Percentiles rank a stretch among this genome's conserved stretches.
Conservation (phyloP, 2,888 invertebrate genomes). For the Andrena marginata region DNA sequence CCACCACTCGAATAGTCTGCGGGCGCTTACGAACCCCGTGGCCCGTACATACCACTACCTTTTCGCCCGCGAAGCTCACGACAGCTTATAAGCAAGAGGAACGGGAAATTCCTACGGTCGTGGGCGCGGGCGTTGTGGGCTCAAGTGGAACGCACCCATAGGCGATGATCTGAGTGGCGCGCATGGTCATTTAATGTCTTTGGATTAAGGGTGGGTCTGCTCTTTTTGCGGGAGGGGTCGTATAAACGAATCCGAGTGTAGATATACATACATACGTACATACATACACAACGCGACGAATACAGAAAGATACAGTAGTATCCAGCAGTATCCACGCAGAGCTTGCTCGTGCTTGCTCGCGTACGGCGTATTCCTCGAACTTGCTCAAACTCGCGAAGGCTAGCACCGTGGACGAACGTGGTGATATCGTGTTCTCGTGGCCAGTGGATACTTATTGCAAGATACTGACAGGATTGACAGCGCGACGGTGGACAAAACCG, state of each 20-base stretch:
- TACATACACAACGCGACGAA: too few relatives aligned
- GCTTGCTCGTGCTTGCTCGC: background rate
- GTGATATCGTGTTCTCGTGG: slow-evolving; percentile 22
- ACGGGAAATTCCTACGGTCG: too few relatives aligned
- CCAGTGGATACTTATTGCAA: slow-evolving; percentile 8
- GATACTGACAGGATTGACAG: slow-evolving; percentile 21
- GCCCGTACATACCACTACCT: too few relatives aligned
- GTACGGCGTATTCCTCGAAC: background rate
- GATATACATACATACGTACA: too few relatives aligned
- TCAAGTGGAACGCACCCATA: background rate
- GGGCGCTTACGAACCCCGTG: too few relatives aligned
- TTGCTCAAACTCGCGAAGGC: slow-evolving; percentile 11
- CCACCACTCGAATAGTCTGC: too few relatives aligned
- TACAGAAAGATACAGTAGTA: slow-evolving; percentile 90
- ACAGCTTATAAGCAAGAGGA: too few relatives aligned
- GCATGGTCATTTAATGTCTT: slow-evolving; percentile 65
- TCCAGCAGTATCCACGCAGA: slow-evolving; percentile 89
- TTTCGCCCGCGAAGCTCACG: too few relatives aligned
- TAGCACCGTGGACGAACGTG: slow-evolving; percentile 50
- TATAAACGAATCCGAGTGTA: slow-evolving; percentile 72
- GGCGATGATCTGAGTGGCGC: slow-evolving; percentile 47
- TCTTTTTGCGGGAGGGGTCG: slow-evolving; percentile 75
- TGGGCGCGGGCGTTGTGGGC: too few relatives aligned
- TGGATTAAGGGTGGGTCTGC: slow-evolving; percentile 76
- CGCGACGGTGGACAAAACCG: slow-evolving; percentile 86